Percentiles rank a stretch among this genome's conserved stretches.
phyloP scores from a whole-genome alignment of 2,888 invertebrate species.

The Drosophila helvetica region DNA sequence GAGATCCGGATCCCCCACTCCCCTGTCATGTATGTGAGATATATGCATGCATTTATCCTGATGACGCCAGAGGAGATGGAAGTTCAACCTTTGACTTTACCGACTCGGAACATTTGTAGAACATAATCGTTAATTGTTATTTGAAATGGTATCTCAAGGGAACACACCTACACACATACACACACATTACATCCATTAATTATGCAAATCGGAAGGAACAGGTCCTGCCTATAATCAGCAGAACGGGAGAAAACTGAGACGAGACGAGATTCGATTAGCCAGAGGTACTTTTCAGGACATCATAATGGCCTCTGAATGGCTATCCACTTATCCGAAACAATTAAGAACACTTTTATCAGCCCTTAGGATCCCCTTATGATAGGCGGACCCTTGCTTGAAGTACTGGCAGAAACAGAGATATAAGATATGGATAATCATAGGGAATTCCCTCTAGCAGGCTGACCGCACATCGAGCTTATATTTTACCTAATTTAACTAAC shows the following conservation, averaged over 20 bases:
- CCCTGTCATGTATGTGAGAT: not conserved
- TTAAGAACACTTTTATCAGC: not conserved
- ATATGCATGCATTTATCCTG: no score
- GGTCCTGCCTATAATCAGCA: no score
- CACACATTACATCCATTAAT: no score
- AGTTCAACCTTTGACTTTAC: not conserved
- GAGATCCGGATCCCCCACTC: not conserved
- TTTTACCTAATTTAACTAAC: not conserved
- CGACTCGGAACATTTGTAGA: not conserved
- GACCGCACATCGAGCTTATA: no score
- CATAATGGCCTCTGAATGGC: not conserved
- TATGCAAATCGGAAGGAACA: no score
- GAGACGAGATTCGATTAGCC: not conserved
- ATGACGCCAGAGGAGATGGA: constrained; percentile 5
- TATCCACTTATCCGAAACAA: not conserved
- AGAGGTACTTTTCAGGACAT: not conserved
- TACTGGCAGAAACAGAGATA: no score
- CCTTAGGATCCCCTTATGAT: not conserved
- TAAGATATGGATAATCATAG: not conserved
- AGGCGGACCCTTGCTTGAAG: no score
- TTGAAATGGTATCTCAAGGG: not conserved
- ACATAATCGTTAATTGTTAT: not conserved
- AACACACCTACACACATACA: no score
- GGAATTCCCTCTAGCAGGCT: not conserved
- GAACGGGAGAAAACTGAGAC: not conserved